phyloP scores from a whole-genome alignment of 2,113 vertebrate genomes.

The Heterotis niloticus region DNA sequence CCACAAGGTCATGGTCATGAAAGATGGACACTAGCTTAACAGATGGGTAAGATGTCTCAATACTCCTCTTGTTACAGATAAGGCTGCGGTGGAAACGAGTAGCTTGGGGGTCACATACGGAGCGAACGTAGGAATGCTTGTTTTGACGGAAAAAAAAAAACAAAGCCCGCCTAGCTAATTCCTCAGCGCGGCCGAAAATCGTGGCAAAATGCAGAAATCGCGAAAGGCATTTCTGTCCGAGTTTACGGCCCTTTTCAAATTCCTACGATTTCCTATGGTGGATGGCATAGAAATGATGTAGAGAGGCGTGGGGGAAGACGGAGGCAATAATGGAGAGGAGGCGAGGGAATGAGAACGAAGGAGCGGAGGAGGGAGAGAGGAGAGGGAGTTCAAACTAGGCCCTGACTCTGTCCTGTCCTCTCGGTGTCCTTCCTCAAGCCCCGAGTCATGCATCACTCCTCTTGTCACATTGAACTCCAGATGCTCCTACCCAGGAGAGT shows the following conservation, averaged over 20 bases:
- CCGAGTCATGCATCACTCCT: constrained; percentile 82
- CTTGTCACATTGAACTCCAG: constrained; percentile 97
- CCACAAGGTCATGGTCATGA: constrained; percentile 16
- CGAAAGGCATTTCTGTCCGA: neutral
- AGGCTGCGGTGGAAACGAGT: neutral
- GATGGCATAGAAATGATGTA: neutral
- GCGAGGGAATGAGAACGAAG: neutral
- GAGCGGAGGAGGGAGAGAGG: neutral
- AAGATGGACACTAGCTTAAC: neutral
- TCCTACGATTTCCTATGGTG: neutral
- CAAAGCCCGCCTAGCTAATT: neutral
- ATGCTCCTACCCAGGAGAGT: constrained; percentile 89
- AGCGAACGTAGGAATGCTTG: neutral
- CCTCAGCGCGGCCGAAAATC: neutral
- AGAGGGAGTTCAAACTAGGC: constrained; percentile 34
- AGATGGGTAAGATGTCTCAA: neutral
- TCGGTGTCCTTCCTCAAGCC: constrained; percentile 79
- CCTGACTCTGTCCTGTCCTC: constrained; percentile 79
- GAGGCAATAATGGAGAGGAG: neutral
- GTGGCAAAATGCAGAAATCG: neutral
- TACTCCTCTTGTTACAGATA: neutral
- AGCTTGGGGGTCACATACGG: neutral
- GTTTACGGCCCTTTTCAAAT: neutral
- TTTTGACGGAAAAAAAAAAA: neutral
- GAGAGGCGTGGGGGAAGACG: neutral